Evolutionary conservation across 2,888 invertebrate genomes (phyloP).

Genomic region (Limenitis camilla): DNA sequence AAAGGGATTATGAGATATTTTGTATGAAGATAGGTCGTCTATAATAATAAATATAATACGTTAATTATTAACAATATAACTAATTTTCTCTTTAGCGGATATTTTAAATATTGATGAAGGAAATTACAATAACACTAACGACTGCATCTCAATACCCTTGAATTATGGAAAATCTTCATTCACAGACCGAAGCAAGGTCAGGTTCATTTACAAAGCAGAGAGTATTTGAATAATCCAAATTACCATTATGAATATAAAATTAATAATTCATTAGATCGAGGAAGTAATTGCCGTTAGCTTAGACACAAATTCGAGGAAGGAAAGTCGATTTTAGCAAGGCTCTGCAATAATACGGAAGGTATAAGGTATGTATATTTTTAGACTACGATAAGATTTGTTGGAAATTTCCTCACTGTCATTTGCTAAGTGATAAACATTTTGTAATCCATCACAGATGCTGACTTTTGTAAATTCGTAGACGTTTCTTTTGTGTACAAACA

Average conservation of each 20-base stretch:
- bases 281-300: constrained; percentile 6
- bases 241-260: not conserved
- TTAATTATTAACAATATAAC: too few species aligned
- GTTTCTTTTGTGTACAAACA: not conserved
- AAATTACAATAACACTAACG: too few species aligned
- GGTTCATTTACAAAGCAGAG: too few species aligned
- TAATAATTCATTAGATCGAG: not conserved
- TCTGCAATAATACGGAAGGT: constrained; percentile 14
- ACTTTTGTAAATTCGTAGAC: constrained; percentile 10
- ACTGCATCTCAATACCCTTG: too few species aligned
- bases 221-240: too few species aligned
- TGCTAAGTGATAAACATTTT: constrained; percentile 15
- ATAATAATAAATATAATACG: too few species aligned
- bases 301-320: constrained; percentile 14
- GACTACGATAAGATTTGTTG: constrained; percentile 14
- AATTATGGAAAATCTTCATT: too few species aligned
- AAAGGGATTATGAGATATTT: too few species aligned
- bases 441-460: constrained; percentile 18
- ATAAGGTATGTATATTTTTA: constrained; percentile 11
- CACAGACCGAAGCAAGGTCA: too few species aligned
- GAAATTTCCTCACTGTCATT: constrained; percentile 21
- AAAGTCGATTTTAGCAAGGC: constrained; percentile 15
- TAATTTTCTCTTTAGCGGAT: too few species aligned
- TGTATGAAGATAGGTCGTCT: too few species aligned
- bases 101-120: too few species aligned